Conservation (phyloP, 2,888 invertebrate genomes). For the Polyploca ridens region DNA sequence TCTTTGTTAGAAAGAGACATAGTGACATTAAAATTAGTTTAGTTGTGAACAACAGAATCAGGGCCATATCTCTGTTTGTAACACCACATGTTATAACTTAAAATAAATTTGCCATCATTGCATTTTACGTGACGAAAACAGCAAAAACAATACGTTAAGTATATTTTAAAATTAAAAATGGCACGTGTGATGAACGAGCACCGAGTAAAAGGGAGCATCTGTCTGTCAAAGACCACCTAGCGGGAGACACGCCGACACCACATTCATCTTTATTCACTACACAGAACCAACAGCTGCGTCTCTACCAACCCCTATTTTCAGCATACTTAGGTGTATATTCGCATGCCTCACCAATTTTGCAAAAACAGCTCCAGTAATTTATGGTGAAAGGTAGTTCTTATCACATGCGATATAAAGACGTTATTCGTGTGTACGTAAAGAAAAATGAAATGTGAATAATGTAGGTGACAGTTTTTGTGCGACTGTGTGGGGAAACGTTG, state of each 20-base stretch:
- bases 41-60: too few species aligned
- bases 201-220: slow-evolving; percentile 68
- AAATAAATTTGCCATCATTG: too few species aligned
- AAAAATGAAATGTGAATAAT: slow-evolving; percentile 62
- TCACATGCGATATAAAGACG: slow-evolving; percentile 51
- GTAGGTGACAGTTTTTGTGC: slow-evolving; percentile 56
- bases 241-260: slow-evolving; percentile 62
- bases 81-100: too few species aligned
- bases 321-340: background rate
- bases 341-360: slow-evolving; percentile 22
- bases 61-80: too few species aligned
- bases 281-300: slow-evolving; percentile 18
- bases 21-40: too few species aligned
- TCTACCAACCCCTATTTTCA: slow-evolving; percentile 16
- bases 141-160: slow-evolving; percentile 11
- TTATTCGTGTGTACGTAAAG: slow-evolving; percentile 52
- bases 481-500: slow-evolving; percentile 37
- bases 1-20: too few species aligned
- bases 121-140: too few species aligned
- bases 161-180: slow-evolving; percentile 68
- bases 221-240: slow-evolving; percentile 80
- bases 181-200: slow-evolving; percentile 47
- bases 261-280: slow-evolving; percentile 78
- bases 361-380: slow-evolving; percentile 59
- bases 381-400: slow-evolving; percentile 57